These are phyloP conservation scores for Apis dorsata DNA, from an alignment of 1,140 invertebrate species.

Conservation along the genomic window DNA sequence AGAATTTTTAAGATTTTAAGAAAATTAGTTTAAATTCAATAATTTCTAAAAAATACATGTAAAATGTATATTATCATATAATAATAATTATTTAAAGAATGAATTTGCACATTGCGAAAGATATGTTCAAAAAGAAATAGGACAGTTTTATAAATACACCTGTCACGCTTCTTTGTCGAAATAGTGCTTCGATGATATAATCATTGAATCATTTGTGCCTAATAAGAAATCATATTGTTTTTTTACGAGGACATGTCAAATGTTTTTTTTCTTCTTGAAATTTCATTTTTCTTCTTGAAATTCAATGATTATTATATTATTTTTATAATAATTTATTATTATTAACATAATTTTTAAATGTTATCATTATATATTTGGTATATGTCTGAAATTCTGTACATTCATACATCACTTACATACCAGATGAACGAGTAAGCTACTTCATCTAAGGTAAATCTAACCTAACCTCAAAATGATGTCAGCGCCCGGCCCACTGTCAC, in stretches of 20 bases:
- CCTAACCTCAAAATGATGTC: conserved; percentile 27
- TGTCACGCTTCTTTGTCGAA: conserved; percentile 28
- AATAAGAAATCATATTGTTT: conserved; percentile 17
- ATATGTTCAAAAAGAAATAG: not conserved
- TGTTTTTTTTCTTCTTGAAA: too few species aligned
- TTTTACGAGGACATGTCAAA: not conserved
- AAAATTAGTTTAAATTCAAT: too few species aligned
- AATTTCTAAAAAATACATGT: too few species aligned
- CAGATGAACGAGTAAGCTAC: not conserved
- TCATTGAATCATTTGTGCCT: conserved; percentile 32
- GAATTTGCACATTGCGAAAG: not conserved
- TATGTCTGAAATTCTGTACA: not conserved
- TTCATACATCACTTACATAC: not conserved
- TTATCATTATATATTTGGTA: too few species aligned
- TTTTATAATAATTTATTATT: too few species aligned
- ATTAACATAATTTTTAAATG: not conserved
- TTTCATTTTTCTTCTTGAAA: not conserved
- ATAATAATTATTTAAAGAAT: not conserved
- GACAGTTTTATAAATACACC: conserved; percentile 32
- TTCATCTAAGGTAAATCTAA: not conserved
- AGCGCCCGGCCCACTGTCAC: conserved; percentile 3
- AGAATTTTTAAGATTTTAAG: not conserved
- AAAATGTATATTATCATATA: not conserved
- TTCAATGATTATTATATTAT: not conserved
- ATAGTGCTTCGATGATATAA: conserved; percentile 24